A percentile compares a stretch with the other conserved stretches of the same genome.
Conservation (phyloP, 2,113 vertebrate genomes). For the Hyperopisus bebe region DNA sequence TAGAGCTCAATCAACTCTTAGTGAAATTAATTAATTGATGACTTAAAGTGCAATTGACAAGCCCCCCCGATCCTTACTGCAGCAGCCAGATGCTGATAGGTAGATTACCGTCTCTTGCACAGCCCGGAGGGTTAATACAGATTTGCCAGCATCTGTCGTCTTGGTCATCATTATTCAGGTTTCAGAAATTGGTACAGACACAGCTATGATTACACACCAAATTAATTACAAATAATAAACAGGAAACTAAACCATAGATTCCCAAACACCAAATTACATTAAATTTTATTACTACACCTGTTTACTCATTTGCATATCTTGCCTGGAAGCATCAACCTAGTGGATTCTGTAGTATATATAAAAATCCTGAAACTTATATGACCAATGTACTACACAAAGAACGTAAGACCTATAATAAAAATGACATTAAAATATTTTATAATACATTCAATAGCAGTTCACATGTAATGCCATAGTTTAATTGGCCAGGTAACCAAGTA, state of each 20-base stretch:
- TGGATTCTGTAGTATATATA: not conserved
- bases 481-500: not conserved
- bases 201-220: not conserved
- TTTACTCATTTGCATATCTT: not conserved
- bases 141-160: not conserved
- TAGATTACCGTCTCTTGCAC: not conserved
- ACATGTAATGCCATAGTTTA: not conserved
- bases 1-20: not conserved
- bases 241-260: not conserved
- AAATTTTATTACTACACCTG: not conserved
- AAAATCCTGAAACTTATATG: not conserved
- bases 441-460: not conserved
- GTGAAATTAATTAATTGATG: conserved; percentile 17
- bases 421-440: not conserved
- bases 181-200: not conserved
- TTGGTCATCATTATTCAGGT: not conserved
- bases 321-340: not conserved
- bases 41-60: conserved; percentile 16
- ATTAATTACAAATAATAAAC: not conserved
- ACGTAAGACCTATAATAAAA: not conserved
- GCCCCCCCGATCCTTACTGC: not conserved
- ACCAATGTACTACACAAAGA: not conserved
- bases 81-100: not conserved
- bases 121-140: not conserved
- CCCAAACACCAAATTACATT: not conserved